Percentiles rank a stretch among this genome's conserved stretches.
Conservation (phyloP, 2,888 invertebrate species). For the Drosophila buzzatii region DNA sequence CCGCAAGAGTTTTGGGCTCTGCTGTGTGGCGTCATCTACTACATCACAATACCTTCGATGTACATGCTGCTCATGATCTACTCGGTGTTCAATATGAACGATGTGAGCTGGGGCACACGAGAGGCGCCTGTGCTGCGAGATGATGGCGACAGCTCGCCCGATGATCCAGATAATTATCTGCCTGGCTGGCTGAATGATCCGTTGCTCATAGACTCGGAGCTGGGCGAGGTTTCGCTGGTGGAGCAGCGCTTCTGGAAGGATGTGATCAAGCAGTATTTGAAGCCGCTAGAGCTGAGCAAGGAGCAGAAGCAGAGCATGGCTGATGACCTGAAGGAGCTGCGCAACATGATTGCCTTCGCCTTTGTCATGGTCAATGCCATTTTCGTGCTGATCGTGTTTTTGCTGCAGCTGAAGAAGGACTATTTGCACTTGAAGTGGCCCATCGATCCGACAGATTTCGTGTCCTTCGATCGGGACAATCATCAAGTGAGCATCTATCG, state of each 20-base stretch:
- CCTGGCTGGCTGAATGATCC: slow-evolving; percentile 90
- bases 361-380: slow-evolving; percentile 92
- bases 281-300: slow-evolving; percentile 89
- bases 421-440: slow-evolving; percentile 90
- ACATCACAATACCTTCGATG: slow-evolving; percentile 97
- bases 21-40: slow-evolving; percentile 92
- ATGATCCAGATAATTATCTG: slow-evolving; percentile 62
- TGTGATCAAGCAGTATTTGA: slow-evolving; percentile 90
- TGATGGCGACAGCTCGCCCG: slow-evolving; percentile 28
- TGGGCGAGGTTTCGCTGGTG: slow-evolving; percentile 88
- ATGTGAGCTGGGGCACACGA: slow-evolving; percentile 97
- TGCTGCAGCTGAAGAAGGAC: slow-evolving; percentile 91
- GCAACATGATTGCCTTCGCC: slow-evolving; percentile 89
- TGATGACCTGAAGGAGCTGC: slow-evolving; percentile 85
- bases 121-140: slow-evolving; percentile 87
- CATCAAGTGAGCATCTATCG: slow-evolving; percentile 86
- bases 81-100: slow-evolving; percentile 96
- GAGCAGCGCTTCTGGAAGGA: slow-evolving; percentile 93
- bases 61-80: slow-evolving; percentile 96
- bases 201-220: slow-evolving; percentile 88
- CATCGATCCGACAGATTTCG: slow-evolving; percentile 87
- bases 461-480: slow-evolving; percentile 85
- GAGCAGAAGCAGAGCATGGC: slow-evolving; percentile 86
- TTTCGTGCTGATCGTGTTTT: slow-evolving; percentile 90
- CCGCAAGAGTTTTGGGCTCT: slow-evolving; percentile 92